A percentile compares a stretch with the other conserved stretches of the same genome.
Evolutionary conservation across 2,797 vertebrate genomes (phyloP).

Genomic region (Oceanodroma leucorhoa): DNA sequence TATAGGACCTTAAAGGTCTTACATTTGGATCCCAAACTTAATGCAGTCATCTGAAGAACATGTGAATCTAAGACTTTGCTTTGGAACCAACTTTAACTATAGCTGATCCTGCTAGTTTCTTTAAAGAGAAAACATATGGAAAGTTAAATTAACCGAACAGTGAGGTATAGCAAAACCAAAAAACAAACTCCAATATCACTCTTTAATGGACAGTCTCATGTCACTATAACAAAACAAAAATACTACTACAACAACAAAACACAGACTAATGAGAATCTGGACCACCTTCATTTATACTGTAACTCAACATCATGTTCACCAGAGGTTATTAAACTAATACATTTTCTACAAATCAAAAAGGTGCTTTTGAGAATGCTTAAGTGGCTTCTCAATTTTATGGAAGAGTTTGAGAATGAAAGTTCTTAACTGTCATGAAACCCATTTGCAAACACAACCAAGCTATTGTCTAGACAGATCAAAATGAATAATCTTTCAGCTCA

Average conservation of each 20-base stretch:
- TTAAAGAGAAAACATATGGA: rapidly evolving
- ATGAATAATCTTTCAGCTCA: neutral
- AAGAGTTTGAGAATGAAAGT: neutral
- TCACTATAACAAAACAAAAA: neutral
- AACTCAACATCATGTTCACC: neutral
- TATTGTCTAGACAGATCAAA: neutral
- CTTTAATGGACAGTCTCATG: neutral
- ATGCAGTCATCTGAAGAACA: neutral
- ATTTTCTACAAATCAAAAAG: neutral
- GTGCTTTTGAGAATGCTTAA: neutral
- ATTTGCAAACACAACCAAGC: neutral
- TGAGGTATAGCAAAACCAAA: neutral
- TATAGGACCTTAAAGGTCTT: neutral
- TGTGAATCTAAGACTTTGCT: neutral
- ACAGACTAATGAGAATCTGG: neutral
- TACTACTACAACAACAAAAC: neutral
- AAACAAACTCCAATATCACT: neutral
- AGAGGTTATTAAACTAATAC: neutral
- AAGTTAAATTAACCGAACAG: neutral
- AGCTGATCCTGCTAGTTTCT: neutral
- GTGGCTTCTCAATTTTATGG: neutral
- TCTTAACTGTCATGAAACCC: neutral
- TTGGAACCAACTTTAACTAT: neutral
- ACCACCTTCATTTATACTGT: neutral
- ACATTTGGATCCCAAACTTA: neutral